Evolutionary conservation across 2,113 vertebrate species (phyloP).

Genomic region (Microtus oregoni): DNA sequence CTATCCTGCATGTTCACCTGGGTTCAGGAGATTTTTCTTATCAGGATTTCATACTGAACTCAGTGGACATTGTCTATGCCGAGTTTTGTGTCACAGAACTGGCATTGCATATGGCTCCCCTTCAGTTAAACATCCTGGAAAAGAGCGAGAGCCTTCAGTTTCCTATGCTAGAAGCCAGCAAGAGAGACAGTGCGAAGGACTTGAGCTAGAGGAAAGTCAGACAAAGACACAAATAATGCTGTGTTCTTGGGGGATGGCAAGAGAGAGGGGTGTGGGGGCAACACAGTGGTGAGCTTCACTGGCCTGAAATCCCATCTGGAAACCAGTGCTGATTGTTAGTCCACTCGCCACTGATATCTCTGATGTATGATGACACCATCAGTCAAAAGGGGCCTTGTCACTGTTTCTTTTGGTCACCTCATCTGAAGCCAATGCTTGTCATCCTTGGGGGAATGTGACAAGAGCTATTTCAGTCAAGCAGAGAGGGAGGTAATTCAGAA

Average conservation of each 20-base stretch:
- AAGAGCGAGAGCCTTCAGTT: background rate
- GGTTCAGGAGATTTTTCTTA: background rate
- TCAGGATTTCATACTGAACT: background rate
- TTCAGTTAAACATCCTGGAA: background rate
- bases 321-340: background rate
- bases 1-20: background rate
- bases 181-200: background rate
- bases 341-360: background rate
- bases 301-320: background rate
- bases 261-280: background rate
- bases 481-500: background rate
- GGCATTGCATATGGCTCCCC: background rate
- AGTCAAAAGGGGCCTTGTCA: background rate
- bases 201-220: background rate
- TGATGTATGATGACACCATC: background rate
- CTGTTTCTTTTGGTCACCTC: background rate
- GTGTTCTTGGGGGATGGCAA: background rate
- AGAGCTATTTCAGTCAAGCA: background rate
- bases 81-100: background rate
- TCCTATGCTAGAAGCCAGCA: conserved; percentile 5
- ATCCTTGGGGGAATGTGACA: background rate
- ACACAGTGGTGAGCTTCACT: background rate
- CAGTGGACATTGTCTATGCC: background rate
- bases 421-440: background rate
- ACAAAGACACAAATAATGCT: background rate